phyloP scores from a whole-genome alignment of 2,113 vertebrate species.

The Mustela lutreola region DNA sequence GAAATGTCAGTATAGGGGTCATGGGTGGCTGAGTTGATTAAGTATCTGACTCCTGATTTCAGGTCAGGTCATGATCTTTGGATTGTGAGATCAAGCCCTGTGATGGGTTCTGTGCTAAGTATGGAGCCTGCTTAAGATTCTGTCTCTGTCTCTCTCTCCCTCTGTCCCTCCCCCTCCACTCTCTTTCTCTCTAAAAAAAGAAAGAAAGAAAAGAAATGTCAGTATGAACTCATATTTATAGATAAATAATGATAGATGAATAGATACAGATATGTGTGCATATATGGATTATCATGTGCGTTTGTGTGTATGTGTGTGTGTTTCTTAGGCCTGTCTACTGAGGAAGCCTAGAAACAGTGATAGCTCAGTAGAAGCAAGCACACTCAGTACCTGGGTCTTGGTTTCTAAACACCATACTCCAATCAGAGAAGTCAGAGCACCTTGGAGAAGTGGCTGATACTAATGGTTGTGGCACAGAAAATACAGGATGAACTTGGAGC shows the following conservation, averaged over 20 bases:
- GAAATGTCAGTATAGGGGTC: neutral
- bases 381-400: neutral
- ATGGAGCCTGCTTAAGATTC: neutral
- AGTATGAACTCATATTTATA: neutral
- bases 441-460: neutral
- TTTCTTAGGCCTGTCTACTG: neutral
- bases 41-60: neutral
- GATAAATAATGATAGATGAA: neutral
- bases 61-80: neutral
- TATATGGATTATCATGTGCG: neutral
- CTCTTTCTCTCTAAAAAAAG: neutral
- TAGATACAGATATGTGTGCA: neutral
- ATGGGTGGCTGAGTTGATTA: neutral
- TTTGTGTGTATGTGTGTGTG: neutral
- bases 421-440: neutral
- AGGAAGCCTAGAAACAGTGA: neutral
- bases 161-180: neutral
- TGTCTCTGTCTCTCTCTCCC: neutral
- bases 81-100: neutral
- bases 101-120: neutral
- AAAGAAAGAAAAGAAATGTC: neutral
- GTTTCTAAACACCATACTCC: neutral
- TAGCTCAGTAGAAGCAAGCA: neutral
- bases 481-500: neutral
- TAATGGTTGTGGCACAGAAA: neutral